Percentiles rank a stretch among this genome's conserved stretches.
Evolutionary conservation across 2,113 vertebrate genomes (phyloP).

Genomic region (Heterotilapia buettikoferi): DNA sequence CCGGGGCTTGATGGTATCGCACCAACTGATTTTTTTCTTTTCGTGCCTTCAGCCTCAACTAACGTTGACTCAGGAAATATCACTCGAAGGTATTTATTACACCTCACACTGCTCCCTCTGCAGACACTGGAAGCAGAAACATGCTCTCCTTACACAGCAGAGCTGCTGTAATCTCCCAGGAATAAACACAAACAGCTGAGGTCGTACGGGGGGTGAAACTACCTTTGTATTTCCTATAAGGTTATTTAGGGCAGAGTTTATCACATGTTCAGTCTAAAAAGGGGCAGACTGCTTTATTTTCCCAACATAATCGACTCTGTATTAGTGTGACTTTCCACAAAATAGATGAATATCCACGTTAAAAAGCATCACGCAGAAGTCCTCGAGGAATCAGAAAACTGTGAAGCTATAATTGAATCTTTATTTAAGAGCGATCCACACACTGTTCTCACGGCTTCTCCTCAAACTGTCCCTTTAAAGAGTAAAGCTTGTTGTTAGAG

Average conservation of each 20-base stretch:
- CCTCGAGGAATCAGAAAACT: rapidly evolving
- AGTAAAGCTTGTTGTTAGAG: not conserved
- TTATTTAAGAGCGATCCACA: not conserved
- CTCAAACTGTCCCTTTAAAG: not conserved
- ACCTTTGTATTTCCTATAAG: not conserved
- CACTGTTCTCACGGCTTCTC: not conserved
- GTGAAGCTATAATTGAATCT: not conserved
- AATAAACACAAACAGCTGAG: not conserved
- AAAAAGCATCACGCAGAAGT: not conserved
- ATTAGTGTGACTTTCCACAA: not conserved
- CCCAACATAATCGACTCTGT: no score
- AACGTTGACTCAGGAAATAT: not conserved
- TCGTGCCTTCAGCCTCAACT: not conserved
- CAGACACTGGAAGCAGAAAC: not conserved
- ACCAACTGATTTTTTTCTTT: not conserved
- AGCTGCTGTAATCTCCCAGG: not conserved
- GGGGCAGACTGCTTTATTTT: rapidly evolving
- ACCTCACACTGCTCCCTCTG: not conserved
- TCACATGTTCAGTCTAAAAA: not conserved
- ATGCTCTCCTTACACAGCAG: not conserved
- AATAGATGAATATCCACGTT: rapidly evolving
- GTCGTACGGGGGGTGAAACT: rapidly evolving
- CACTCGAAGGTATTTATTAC: not conserved
- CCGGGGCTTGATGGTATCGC: not conserved
- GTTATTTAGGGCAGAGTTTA: not conserved